Base-by-base conservation (phyloP, 2,888 invertebrate genomes). In the Chouioia cunea region DNA sequence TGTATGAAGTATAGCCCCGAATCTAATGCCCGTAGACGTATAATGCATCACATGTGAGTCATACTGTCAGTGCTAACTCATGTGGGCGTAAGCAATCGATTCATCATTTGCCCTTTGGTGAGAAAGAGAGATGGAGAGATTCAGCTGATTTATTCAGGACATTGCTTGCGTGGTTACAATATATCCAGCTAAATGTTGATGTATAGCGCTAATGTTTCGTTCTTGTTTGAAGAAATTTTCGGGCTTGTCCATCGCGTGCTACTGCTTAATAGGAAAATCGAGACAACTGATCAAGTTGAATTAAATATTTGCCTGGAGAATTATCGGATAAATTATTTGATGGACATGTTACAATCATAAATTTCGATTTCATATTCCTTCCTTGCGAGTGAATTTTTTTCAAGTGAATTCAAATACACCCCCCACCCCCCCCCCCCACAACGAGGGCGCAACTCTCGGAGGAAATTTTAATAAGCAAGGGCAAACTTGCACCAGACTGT, bases 51-150 rank as follows among this genome's bases (percentile, higher is more conserved):
- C 72, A 66, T 72, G 74, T 22, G 15, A 36, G 23, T 27, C 22
- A 18, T 3, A 20, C 36, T 60, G 18, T 27, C 36, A 52, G 44
- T 22, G 44, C 4, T 36, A 36, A 18, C 15, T 4, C 27, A 16
- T 27, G 53, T 47, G 27, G 56, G 60, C 58, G 71, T 69, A 67
- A 65, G 56, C 73, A 73, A 77, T 77, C 76, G 73, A 77, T 75
- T 74, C 73, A 69, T 75, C 75, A 76, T 77, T 76, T 73, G 72
- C 66, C 62, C 73, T 74, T 71, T 71, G 60, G 69, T 18, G n/a
- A 44, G 57, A 14, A 10, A 36, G 36, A 8, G 18, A 6, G 56
- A 18, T 4, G 36, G 36, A 56, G 56, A 36, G n/a, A 14, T 14
- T 46, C 44, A 54, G 27, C 54, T 64, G 65, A 70, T 70, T 65